Evolutionary conservation across 2,797 vertebrate species (phyloP), one percentile per base, ranked within the genome.

Genomic region (Gymnodraco acuticeps): DNA sequence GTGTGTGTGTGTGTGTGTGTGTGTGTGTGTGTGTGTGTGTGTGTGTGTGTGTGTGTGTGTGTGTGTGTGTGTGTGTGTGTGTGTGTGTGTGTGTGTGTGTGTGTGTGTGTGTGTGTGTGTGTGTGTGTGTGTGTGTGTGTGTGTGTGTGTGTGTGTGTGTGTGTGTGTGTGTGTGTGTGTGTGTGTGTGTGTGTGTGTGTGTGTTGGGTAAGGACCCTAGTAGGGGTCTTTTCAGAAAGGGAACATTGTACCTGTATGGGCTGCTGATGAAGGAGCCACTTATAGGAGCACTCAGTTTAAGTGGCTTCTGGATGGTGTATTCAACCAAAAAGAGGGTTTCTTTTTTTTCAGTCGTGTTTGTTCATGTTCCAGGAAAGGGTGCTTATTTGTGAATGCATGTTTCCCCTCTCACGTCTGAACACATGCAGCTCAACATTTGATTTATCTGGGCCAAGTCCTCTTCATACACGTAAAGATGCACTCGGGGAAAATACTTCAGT

Each of bases 231-330:
- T 89, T 91, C 85, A 82, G 80, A 88, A 87, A 87, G 82, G 79
- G 76, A 83, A 91, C 89, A 92, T 88, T 87, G 86, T 73, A 82
- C 78, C 87, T 80, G 72, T 53, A 78, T 74, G 67, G 64, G 78
- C 75, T 86, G 75, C 61, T 79, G 80, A 90, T 87, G 67, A 87
- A 87, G 72, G 74, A 81, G 81, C 90, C 87, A 85, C 84, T 89
- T 82, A 78, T 73, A 69, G 74, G 72, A 86, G 76, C 77, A 75
- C 80, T 93, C 82, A 69, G 72, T 80, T 78, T 80, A 92, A 92
- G 87, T 87, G 89, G 81, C 78, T 52, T 75, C 70, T 43, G 38
- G 74, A 67, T 74, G 64, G 20, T 19, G 72, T 76, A 70, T 76
- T 83, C 66, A 73, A 62, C 27, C 74, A 82, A 80, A 84, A 77